A percentile compares a stretch with the other conserved stretches of the same genome.
Evolutionary conservation across 2,888 invertebrate genomes (phyloP).

Genomic region (Smittia aterrima): DNA sequence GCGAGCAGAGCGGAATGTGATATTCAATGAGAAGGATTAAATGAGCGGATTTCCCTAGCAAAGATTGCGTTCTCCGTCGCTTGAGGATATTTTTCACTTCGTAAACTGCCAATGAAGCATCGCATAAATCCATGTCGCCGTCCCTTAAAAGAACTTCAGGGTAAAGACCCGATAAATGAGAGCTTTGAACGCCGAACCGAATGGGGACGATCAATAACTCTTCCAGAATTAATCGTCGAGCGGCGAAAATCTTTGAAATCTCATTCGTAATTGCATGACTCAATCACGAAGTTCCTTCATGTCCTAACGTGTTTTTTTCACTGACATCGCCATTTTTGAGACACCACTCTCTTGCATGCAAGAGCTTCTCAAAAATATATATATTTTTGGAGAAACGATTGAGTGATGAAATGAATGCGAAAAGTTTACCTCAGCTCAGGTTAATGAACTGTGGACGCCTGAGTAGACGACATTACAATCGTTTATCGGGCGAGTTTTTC

Average conservation of each 20-base stretch:
- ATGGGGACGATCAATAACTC: not conserved
- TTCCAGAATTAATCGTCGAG: not conserved
- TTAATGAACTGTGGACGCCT: constrained; percentile 25
- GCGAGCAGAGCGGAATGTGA: not conserved
- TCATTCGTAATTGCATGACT: not conserved
- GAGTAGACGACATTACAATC: constrained; percentile 11
- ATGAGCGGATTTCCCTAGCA: not conserved
- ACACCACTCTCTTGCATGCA: not conserved
- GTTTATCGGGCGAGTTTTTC: not conserved
- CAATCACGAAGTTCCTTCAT: not conserved
- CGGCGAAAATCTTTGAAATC: no score
- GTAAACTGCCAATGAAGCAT: not conserved
- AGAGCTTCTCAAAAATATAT: not conserved
- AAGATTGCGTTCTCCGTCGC: not conserved
- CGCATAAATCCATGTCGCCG: not conserved
- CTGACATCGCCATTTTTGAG: not conserved
- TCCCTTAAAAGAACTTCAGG: not conserved
- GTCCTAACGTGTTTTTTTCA: not conserved
- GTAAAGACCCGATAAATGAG: not conserved
- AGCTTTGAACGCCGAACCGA: not conserved
- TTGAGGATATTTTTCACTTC: not conserved
- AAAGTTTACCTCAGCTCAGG: constrained; percentile 36
- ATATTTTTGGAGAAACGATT: not conserved
- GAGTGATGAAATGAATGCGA: constrained; percentile 34
- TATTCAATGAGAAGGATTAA: not conserved